Evolutionary conservation across 2,113 vertebrate genomes (phyloP).

Genomic region (Orientallactaga bullata): DNA sequence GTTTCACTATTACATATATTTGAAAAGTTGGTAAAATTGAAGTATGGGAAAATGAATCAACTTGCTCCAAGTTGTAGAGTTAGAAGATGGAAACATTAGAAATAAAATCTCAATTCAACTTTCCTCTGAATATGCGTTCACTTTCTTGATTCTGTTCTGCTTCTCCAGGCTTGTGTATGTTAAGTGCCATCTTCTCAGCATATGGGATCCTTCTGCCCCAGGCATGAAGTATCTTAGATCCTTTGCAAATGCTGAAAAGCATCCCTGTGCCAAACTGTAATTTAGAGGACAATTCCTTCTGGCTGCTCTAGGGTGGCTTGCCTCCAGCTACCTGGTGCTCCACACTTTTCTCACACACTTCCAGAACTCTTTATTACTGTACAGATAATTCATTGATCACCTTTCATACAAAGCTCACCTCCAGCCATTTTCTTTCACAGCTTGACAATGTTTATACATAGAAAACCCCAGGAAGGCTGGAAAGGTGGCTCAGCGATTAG

Average conservation of each 20-base stretch:
- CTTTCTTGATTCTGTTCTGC: background rate
- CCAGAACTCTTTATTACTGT: constrained; percentile 63
- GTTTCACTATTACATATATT: background rate
- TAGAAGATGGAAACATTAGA: background rate
- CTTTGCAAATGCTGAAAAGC: background rate
- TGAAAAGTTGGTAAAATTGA: background rate
- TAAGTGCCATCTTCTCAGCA: background rate
- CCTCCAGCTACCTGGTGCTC: background rate
- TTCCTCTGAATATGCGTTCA: background rate
- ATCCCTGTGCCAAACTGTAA: no score
- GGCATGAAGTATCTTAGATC: background rate
- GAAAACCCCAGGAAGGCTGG: no score
- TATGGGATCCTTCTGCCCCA: background rate
- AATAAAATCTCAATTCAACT: background rate
- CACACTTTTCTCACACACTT: accelerated
- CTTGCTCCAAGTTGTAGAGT: background rate
- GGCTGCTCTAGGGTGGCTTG: background rate
- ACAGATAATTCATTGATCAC: constrained; percentile 94
- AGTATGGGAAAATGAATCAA: background rate
- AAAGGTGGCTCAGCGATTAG: no score
- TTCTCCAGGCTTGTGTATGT: background rate
- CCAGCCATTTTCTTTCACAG: constrained; percentile 93
- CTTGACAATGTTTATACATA: constrained; percentile 90
- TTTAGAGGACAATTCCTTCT: background rate
- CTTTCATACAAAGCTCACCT: constrained; percentile 92